Evolutionary conservation across 2,113 vertebrate genomes (phyloP), one percentile per base, ranked within the genome.

Genomic region (Antechinus flavipes): DNA sequence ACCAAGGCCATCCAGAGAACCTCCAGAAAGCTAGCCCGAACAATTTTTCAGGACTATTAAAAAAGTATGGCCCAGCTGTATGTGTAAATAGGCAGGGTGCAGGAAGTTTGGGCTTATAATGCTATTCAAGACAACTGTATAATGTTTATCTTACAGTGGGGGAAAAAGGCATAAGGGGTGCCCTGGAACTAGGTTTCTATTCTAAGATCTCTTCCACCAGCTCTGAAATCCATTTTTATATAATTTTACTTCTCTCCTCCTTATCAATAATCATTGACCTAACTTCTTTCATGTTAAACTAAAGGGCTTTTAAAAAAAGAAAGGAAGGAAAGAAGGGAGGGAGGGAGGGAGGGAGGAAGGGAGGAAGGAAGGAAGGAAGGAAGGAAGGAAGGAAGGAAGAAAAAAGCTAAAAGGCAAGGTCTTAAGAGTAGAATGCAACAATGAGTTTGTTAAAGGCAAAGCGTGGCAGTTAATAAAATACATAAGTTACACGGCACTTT

Each of bases 191-290:
- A n/a, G n/a, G n/a, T 26, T 42, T 84, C 35, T 76, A 42, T 93
- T 10, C 35, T 91, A 90, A 93, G 27, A 95, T 24, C 1, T 0
- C 27, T 84, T 93, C 24, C 8, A 16, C 24, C 8, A 16, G 11
- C 91, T 61, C 84, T 54, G 93, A 93, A 95, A 90, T 46, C 61
- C 49, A 92, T 47, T 46, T 53, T 14, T 92, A 47, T 76, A 22
- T 76, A 76, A 84, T 42, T 84, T 84, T 84, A n/a, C 42, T 84
- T 84, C n/a, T 84, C 68, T 91, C 90, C 6, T 91, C 35, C 42
- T 42, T 42, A 42, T 42, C 42, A 42, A 42, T 42, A 42, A 42
- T 42, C 42, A 42, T 42, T 42, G 42, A 42, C 47, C 47, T 49
- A 76, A 92, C 89, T 61, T 93, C 53, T 49, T 54, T 0, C 19